Evolutionary conservation across 2,113 vertebrate species (phyloP).

Genomic region (Xenus cinereus): DNA sequence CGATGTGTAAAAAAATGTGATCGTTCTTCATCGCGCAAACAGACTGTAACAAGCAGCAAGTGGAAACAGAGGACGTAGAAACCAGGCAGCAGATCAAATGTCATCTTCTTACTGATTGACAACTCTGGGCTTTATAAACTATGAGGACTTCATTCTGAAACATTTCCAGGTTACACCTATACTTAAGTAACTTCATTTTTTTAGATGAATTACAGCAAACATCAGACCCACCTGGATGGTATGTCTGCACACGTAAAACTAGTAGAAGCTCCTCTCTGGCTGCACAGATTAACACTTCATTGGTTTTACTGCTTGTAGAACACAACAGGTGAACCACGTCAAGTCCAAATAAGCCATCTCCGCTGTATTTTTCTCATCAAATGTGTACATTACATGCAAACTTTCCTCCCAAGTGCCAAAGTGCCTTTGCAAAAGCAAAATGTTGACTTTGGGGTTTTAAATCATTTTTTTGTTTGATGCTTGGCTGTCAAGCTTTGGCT

Average conservation of each 20-base stretch:
- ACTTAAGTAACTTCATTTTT: neutral
- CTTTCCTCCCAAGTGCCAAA: constrained; percentile 39
- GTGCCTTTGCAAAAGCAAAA: constrained; percentile 55
- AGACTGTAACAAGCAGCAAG: neutral
- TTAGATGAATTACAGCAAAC: neutral
- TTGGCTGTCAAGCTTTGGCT: constrained; percentile 26
- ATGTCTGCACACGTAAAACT: neutral
- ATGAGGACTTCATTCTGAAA: neutral
- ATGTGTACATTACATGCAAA: constrained; percentile 27
- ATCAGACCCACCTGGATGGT: neutral
- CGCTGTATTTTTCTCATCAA: constrained; percentile 1
- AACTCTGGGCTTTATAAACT: neutral
- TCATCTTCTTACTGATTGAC: neutral
- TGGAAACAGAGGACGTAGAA: neutral
- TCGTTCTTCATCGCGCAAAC: neutral
- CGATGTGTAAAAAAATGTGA: neutral
- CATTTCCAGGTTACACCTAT: neutral
- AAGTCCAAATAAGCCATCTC: neutral
- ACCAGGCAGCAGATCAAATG: neutral
- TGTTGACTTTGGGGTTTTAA: constrained; percentile 55
- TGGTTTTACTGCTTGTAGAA: neutral
- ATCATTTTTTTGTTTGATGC: constrained; percentile 55
- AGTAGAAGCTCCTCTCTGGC: neutral
- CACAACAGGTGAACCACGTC: neutral
- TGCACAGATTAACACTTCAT: neutral